These are phyloP conservation scores for Tetheella fluctuosa DNA, from an alignment of 2,888 invertebrate genomes.

Conservation along the genomic window DNA sequence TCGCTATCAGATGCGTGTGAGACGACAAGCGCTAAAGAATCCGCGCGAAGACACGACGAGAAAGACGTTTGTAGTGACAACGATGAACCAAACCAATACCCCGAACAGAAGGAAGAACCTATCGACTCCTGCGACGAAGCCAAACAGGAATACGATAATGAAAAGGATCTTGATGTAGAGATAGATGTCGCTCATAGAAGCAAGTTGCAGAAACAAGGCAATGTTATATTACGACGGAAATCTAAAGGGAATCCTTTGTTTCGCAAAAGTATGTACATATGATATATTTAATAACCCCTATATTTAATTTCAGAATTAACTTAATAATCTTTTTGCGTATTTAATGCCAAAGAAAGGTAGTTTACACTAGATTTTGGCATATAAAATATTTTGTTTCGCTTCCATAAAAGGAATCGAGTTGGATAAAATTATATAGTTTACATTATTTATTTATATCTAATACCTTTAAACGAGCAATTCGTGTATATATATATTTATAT, in stretches of 20 bases:
- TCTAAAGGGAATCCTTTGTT: conserved; percentile 87
- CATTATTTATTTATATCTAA: conserved; percentile 2
- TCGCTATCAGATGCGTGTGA: conserved; percentile 91
- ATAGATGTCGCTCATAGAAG: conserved; percentile 42
- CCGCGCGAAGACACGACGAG: conserved; percentile 87
- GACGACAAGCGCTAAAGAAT: conserved; percentile 87
- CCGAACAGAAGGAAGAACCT: conserved; percentile 46
- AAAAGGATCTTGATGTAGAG: conserved; percentile 60
- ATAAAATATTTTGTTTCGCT: no score
- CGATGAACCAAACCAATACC: conserved; percentile 67
- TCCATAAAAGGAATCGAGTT: no score
- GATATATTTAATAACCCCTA: neutral
- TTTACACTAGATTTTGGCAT: no score
- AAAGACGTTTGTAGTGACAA: conserved; percentile 89
- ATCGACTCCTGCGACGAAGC: conserved; percentile 69
- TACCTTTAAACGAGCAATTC: neutral
- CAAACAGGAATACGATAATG: conserved; percentile 65
- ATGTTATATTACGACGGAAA: conserved; percentile 85
- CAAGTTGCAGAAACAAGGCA: conserved; percentile 75
- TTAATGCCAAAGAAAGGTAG: no score
- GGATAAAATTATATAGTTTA: no score
- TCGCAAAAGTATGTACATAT: conserved; percentile 86
- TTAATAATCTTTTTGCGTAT: no score
- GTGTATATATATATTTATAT: no score
- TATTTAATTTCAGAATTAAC: neutral